phyloP scores from a whole-genome alignment of 1,140 invertebrate genomes.

The Eurosta solidaginis region DNA sequence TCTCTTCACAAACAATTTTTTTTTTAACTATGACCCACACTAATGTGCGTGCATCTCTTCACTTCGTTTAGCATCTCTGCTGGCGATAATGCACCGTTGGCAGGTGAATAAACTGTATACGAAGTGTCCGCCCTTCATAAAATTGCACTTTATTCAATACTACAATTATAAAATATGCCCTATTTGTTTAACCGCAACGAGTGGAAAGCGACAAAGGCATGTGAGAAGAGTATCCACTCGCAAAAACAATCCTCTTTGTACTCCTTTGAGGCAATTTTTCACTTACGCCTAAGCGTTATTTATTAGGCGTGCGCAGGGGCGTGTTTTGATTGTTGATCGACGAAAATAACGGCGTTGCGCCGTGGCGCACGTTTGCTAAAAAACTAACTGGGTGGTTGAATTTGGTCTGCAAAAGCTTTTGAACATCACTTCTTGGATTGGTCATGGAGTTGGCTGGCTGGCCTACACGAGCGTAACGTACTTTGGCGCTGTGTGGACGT shows the following conservation, averaged over 20 bases:
- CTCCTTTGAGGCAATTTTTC: constrained; percentile 3
- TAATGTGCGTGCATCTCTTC: neutral
- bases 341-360: neutral
- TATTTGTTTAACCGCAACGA: constrained; percentile 35
- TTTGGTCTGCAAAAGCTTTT: neutral
- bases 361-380: neutral
- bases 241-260: neutral
- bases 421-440: neutral
- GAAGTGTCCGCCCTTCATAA: constrained; percentile 37
- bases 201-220: neutral
- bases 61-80: neutral
- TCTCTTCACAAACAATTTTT: too few species aligned
- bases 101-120: constrained; percentile 35
- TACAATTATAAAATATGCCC: constrained; percentile 35
- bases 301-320: constrained; percentile 38
- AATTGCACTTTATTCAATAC: constrained; percentile 25
- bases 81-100: too few species aligned
- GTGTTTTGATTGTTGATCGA: constrained; percentile 37
- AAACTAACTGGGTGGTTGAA: neutral
- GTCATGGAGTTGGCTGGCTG: neutral
- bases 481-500: constrained; percentile 31
- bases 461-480: neutral
- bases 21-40: neutral
- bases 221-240: neutral
- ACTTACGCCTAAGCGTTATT: constrained; percentile 27